These are phyloP conservation scores for Anguilla megastoma DNA, from an alignment of 2,797 vertebrate species.

Conservation along the genomic window DNA sequence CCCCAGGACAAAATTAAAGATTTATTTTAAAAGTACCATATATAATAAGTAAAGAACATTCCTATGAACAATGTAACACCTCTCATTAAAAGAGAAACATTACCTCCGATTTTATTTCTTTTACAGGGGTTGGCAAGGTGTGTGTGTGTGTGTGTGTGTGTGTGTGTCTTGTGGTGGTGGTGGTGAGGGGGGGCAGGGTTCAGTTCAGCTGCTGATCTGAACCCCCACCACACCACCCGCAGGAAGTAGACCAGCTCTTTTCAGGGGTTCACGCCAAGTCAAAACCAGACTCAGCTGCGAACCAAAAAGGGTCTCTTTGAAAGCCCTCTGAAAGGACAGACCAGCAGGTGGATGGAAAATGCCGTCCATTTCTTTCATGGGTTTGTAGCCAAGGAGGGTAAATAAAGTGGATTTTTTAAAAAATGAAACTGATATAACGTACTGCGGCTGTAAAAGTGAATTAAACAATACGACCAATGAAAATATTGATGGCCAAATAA, in stretches of 20 bases:
- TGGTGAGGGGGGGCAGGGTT: not conserved
- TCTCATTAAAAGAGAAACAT: not conserved
- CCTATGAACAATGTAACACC: not conserved
- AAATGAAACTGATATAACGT: not conserved
- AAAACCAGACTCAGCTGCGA: conserved; percentile 1
- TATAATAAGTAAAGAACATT: not conserved
- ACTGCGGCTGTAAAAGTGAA: not conserved
- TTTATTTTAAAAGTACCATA: not conserved
- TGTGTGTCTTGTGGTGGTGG: too few relatives aligned
- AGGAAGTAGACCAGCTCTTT: not conserved
- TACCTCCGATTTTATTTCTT: not conserved
- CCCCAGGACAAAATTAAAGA: not conserved
- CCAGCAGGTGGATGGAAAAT: not conserved
- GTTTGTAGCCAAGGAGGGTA: not conserved
- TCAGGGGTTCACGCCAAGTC: not conserved
- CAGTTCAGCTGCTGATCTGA: not conserved
- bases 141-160: not conserved
- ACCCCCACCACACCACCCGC: not conserved
- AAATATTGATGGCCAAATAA: not conserved
- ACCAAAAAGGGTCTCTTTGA: conserved; percentile 8
- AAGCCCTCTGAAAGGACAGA: not conserved
- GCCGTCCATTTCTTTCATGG: not conserved
- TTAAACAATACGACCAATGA: not conserved
- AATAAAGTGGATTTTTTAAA: not conserved
- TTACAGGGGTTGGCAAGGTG: not conserved